Conservation (phyloP, 2,113 vertebrate genomes). For the Rutilus rutilus region DNA sequence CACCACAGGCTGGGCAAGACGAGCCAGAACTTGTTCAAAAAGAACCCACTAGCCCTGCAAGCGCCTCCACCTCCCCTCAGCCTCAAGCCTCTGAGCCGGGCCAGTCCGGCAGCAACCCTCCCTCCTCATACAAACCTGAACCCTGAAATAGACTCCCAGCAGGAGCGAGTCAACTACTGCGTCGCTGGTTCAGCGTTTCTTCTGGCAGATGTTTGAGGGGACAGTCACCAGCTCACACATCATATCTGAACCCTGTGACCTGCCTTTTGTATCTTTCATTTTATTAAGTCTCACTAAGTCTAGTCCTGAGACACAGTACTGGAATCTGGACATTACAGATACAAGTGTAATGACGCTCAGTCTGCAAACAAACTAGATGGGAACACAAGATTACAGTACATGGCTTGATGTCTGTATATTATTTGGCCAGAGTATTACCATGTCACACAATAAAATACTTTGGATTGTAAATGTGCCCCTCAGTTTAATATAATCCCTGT, state of each 20-base stretch:
- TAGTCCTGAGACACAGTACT: neutral
- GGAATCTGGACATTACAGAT: neutral
- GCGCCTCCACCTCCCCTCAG: constrained; percentile 53
- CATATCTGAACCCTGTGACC: constrained; percentile 1
- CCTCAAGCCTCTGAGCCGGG: constrained; percentile 49
- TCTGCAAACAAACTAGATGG: neutral
- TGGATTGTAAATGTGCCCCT: neutral
- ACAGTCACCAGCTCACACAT: neutral
- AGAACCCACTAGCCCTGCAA: constrained; percentile 59
- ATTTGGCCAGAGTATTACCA: neutral
- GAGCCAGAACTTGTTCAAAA: constrained; percentile 88
- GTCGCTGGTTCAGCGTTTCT: neutral
- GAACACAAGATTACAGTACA: neutral
- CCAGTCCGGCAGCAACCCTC: constrained; percentile 49
- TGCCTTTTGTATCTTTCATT: constrained; percentile 9
- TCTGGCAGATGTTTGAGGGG: neutral
- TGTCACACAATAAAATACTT: neutral
- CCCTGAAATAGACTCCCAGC: constrained; percentile 63
- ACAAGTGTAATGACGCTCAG: neutral
- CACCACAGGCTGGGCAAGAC: constrained; percentile 87
- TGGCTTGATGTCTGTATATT: neutral
- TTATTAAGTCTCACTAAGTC: neutral
- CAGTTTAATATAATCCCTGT: constrained; percentile 17
- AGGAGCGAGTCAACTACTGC: neutral
- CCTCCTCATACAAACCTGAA: constrained; percentile 71